Evolutionary conservation across 2,888 invertebrate species (phyloP).

Genomic region (Malthinus seriepunctatus): DNA sequence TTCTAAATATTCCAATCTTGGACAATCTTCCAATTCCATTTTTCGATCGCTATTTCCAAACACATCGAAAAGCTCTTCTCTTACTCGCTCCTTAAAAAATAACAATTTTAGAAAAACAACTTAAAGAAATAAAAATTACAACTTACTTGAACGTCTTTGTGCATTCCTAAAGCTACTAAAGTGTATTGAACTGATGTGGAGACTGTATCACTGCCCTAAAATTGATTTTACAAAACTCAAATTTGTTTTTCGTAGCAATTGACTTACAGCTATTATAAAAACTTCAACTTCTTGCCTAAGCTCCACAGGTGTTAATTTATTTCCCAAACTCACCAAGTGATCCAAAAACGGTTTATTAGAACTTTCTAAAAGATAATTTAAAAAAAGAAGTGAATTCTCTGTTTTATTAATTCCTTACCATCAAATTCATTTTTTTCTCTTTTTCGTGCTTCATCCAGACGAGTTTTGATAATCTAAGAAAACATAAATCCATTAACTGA

Average conservation of each 20-base stretch:
- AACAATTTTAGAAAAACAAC: slow-evolving; percentile 23
- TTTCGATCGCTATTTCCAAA: slow-evolving; percentile 35
- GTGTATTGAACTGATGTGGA: background rate
- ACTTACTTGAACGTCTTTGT: background rate
- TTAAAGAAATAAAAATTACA: background rate
- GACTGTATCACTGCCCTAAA: background rate
- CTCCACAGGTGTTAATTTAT: background rate
- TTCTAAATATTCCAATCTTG: slow-evolving; percentile 45
- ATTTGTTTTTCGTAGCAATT: no score
- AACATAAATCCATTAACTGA: no score
- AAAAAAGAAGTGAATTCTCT: background rate
- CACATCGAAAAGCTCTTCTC: slow-evolving; percentile 45
- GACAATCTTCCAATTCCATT: slow-evolving; percentile 44
- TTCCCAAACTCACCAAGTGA: background rate
- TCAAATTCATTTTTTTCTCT: background rate
- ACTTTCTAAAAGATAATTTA: background rate
- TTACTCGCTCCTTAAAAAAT: slow-evolving; percentile 44
- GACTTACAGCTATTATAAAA: background rate
- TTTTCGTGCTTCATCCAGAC: no score
- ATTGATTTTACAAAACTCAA: background rate
- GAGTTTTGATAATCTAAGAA: no score
- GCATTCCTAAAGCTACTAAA: background rate
- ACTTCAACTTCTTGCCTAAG: background rate
- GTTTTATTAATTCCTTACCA: background rate
- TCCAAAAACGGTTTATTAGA: background rate